These are phyloP conservation scores for Oophaga sylvatica DNA, from an alignment of 2,797 vertebrate genomes.

Conservation along the genomic window DNA sequence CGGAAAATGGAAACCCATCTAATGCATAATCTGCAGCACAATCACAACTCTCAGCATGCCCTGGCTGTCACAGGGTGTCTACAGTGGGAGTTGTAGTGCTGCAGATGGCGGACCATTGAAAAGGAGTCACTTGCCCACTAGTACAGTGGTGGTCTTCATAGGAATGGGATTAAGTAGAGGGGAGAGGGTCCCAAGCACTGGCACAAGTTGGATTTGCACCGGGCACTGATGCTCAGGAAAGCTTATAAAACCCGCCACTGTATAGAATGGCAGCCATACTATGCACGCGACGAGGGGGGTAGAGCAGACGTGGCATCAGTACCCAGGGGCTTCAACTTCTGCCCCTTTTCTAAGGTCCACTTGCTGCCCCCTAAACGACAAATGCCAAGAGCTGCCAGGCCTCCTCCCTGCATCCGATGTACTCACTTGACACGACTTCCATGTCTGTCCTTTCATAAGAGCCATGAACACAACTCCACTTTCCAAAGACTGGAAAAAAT, in stretches of 20 bases:
- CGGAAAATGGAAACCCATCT: neutral
- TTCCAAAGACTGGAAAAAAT: constrained; percentile 85
- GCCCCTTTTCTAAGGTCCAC: neutral
- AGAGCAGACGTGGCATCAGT: neutral
- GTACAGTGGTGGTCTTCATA: no score
- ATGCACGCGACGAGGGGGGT: neutral
- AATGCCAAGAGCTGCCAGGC: neutral
- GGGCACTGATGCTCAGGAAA: no score
- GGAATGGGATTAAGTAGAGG: no score
- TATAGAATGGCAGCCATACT: neutral
- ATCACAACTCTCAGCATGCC: no score
- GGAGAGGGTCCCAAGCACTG: neutral
- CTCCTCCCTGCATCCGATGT: neutral
- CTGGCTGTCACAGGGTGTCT: no score
- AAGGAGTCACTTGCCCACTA: no score
- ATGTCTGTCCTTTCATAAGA: constrained; percentile 83
- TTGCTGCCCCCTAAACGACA: neutral
- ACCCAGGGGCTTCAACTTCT: neutral
- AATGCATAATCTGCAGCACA: no score
- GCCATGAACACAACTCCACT: constrained; percentile 85
- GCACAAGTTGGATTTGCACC: no score
- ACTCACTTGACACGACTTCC: constrained; percentile 77
- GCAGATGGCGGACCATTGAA: no score
- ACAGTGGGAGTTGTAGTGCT: no score
- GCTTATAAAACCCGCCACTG: neutral